phyloP scores from a whole-genome alignment of 1,140 invertebrate species.

The Nephila pilipes region DNA sequence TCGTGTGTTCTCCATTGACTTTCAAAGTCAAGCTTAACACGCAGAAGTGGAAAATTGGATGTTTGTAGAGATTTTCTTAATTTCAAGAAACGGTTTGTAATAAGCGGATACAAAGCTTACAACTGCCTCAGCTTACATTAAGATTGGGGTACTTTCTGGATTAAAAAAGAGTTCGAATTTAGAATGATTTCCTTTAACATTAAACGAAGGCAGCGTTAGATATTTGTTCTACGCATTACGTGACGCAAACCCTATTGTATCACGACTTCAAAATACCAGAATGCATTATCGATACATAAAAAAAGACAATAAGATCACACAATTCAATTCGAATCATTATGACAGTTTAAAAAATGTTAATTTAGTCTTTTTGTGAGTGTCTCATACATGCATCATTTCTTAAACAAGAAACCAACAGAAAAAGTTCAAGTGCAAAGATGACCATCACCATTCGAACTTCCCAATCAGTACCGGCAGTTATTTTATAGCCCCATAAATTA shows the following conservation, averaged over 20 bases:
- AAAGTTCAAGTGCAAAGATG: conserved; percentile 37
- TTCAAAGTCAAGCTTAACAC: too few species aligned
- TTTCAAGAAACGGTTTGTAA: too few species aligned
- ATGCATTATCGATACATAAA: neutral
- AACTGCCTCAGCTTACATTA: too few species aligned
- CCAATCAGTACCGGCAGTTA: conserved; percentile 30
- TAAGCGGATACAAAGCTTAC: too few species aligned
- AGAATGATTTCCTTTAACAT: too few species aligned
- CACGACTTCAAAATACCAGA: neutral
- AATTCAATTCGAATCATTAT: conserved; percentile 1
- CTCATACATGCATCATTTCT: neutral
- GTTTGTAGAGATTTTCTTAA: too few species aligned
- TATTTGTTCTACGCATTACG: neutral
- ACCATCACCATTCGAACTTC: neutral
- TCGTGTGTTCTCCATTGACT: too few species aligned
- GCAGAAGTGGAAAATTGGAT: too few species aligned
- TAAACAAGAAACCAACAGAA: neutral
- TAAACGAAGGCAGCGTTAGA: too few species aligned
- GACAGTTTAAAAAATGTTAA: conserved; percentile 6
- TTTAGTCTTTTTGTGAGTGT: neutral
- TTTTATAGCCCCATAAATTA: conserved; percentile 54
- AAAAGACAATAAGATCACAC: neutral
- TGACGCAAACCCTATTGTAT: neutral
- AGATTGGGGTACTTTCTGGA: too few species aligned
- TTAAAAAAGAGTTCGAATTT: too few species aligned